Base-by-base conservation (phyloP, 1,140 invertebrate species). In the Drosophila sturtevanti region DNA sequence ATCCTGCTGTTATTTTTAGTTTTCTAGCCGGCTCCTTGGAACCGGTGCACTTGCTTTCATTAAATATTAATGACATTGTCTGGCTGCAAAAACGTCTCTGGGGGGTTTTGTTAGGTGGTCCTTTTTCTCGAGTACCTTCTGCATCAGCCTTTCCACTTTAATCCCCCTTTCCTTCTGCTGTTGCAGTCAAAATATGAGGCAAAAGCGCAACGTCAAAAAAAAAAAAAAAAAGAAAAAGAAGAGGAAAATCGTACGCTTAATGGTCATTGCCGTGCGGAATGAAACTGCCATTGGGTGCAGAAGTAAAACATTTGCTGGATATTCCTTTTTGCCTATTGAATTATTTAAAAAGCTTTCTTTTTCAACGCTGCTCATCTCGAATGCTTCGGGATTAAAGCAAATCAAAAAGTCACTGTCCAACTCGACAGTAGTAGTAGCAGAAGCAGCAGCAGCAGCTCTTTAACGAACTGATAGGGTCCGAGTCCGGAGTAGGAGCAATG, bases 61-160 rank as follows among this genome's bases (percentile, higher is more conserved):
- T 86, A 86, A 86, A 86, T 60, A 82, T 86, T 87, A 82, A 80
- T 68, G 65, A 77, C 72, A 87, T 87, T 86, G 82, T 82, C 82
- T 86, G 82, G 68, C 65, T 38, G 35, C 4, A 38, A 38, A 61
- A 27, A 11, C 37, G 38, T 27, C 37, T 44, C 37, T 44, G n/a
- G 54, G 54, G 54, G n/a, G 12, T 11, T 16, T 34, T n/a, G 22
- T 55, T 31, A 31, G 52, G 27, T 31, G 27, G 27, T 31, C 27
- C 54, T 56, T 14, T 11, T 48, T 21, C 41, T 48, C 9, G 41
- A 31, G 41, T 7, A 16, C 7, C 37, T n/a, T n/a, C n/a, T 38
- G 37, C 37, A n/a, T n/a, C 5, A 9, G 14, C n/a, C 16, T 11
- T 18, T 18, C 7, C 1, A 2, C 14, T 14, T 7, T 44, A 7